These are phyloP conservation scores for Saxicola maurus DNA, from an alignment of 2,797 vertebrate species.

Conservation along the genomic window DNA sequence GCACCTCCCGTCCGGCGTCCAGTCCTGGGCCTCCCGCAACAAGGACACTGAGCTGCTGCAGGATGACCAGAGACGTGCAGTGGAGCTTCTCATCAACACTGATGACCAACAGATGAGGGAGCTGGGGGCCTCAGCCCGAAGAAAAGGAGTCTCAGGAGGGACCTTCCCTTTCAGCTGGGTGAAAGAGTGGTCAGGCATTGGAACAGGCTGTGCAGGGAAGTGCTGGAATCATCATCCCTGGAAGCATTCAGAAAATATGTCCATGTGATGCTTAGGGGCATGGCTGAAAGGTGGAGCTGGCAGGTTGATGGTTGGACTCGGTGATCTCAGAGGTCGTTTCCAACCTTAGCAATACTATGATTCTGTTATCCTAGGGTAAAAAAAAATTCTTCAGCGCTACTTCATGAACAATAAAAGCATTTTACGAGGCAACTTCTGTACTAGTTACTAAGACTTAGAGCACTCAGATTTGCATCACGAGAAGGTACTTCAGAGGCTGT, in stretches of 20 bases:
- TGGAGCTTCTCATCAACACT: neutral
- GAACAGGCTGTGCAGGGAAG: neutral
- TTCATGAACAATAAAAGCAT: neutral
- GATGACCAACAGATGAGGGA: neutral
- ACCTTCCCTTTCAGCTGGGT: neutral
- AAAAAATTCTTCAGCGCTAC: neutral
- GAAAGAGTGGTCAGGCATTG: no score
- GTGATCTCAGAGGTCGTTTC: neutral
- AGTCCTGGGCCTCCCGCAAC: fast-evolving
- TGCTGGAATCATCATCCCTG: neutral
- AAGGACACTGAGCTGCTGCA: neutral
- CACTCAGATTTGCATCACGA: neutral
- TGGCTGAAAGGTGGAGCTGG: neutral
- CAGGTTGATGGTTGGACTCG: neutral
- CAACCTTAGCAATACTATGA: neutral
- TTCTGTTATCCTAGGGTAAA: neutral
- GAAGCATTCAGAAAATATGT: no score
- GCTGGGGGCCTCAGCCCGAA: neutral
- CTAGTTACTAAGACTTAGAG: neutral
- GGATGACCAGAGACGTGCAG: neutral
- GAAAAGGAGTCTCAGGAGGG: neutral
- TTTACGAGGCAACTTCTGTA: neutral
- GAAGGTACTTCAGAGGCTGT: neutral
- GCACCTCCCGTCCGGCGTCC: neutral
- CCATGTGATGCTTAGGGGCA: neutral